Conservation (phyloP, 2,797 vertebrate species). For the Lepidocolaptes lacrymiger region DNA sequence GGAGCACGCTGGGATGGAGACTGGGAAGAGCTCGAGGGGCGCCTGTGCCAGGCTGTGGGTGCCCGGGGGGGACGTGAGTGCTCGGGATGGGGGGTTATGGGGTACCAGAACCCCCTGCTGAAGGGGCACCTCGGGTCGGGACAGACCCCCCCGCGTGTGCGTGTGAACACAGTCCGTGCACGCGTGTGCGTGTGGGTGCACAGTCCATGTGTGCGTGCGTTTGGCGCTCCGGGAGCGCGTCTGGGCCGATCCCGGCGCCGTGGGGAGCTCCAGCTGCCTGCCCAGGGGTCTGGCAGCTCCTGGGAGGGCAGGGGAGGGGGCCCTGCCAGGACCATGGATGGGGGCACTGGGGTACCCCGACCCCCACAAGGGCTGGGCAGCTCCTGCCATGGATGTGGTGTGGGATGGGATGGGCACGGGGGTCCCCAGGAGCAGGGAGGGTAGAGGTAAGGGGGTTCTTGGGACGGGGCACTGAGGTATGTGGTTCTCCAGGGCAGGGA, state of each 20-base stretch:
- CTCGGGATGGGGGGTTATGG: background rate
- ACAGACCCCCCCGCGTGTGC: no score
- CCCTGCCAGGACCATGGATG: background rate
- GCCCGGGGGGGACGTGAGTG: background rate
- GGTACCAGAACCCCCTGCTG: background rate
- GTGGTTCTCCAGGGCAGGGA: background rate
- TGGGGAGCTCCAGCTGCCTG: background rate
- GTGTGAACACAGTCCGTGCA: no score
- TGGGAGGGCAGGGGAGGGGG: no score
- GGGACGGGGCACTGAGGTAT: no score
- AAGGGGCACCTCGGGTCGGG: background rate
- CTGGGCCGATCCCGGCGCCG: background rate
- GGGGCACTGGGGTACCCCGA: background rate
- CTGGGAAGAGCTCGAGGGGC: background rate
- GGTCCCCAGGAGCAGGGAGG: background rate
- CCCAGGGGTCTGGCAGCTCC: no score
- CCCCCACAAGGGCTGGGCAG: background rate
- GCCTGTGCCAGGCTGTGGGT: background rate
- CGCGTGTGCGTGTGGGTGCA: background rate
- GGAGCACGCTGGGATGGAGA: background rate
- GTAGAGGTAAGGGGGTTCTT: no score
- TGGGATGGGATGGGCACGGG: background rate
- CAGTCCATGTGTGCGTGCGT: background rate
- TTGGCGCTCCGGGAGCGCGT: background rate
- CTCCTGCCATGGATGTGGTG: accelerated